Evolutionary conservation across 2,113 vertebrate genomes (phyloP).

Genomic region (Ochotona curzoniae): DNA sequence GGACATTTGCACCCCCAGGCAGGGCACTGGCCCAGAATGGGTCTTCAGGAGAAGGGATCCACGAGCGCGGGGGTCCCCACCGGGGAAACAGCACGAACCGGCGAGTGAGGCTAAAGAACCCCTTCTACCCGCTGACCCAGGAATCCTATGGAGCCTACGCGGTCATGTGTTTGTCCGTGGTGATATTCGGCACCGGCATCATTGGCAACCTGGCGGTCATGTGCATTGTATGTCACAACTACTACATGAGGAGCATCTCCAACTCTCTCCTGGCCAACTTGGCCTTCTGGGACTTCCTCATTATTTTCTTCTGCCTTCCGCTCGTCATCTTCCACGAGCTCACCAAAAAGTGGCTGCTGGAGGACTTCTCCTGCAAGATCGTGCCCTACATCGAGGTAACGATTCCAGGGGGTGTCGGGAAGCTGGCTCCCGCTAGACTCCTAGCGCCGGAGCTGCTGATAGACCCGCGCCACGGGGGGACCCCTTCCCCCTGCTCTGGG

Average conservation of each 20-base stretch:
- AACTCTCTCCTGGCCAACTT: slow-evolving; percentile 97
- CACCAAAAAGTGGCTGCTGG: slow-evolving; percentile 96
- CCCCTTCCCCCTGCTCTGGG: not conserved
- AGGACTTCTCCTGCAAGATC: slow-evolving; percentile 97
- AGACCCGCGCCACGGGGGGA: not conserved
- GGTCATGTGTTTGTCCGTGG: slow-evolving; percentile 89
- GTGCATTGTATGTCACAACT: slow-evolving; percentile 99
- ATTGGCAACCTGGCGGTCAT: slow-evolving; percentile 96
- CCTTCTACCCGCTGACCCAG: slow-evolving; percentile 94
- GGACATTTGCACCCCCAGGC: slow-evolving; percentile 81
- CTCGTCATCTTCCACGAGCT: slow-evolving; percentile 96
- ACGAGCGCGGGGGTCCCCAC: slow-evolving; percentile 69
- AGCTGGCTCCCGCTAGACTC: not conserved
- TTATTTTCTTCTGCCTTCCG: slow-evolving; percentile 97
- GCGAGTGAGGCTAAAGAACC: slow-evolving; percentile 89
- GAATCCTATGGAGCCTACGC: slow-evolving; percentile 93
- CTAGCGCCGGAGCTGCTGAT: not conserved
- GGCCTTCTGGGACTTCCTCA: slow-evolving; percentile 97
- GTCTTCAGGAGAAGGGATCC: slow-evolving; percentile 66
- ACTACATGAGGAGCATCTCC: slow-evolving; percentile 98
- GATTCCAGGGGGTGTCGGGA: not conserved
- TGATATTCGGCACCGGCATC: slow-evolving; percentile 95
- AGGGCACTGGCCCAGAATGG: slow-evolving; percentile 89
- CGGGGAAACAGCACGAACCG: slow-evolving; percentile 78
- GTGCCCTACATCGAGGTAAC: slow-evolving; percentile 98